Evolutionary conservation across 2,797 vertebrate genomes (phyloP).

Genomic region (Acestrorhynchus altus): DNA sequence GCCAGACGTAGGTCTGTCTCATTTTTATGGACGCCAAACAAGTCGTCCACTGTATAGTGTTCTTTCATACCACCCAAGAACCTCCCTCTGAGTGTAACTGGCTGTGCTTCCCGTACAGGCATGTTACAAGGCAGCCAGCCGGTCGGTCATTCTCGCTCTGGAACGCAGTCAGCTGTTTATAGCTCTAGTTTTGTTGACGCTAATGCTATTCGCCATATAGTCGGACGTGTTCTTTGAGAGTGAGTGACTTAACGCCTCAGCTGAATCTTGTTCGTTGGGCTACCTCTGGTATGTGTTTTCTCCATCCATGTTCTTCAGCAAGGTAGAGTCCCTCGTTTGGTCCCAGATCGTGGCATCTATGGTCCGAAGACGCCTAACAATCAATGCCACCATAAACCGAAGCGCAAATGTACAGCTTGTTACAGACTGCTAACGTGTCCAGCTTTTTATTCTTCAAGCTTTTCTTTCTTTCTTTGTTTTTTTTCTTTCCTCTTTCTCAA

Average conservation of each 20-base stretch:
- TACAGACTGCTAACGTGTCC: conserved; percentile 77
- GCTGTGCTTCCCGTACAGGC: conserved; percentile 70
- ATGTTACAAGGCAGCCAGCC: conserved; percentile 69
- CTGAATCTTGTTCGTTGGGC: conserved; percentile 55
- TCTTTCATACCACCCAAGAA: conserved; percentile 68
- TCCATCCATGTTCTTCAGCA: conserved; percentile 71
- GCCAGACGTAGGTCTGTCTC: conserved; percentile 74
- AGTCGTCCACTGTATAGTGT: conserved; percentile 71
- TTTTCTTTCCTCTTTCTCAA: conserved; percentile 45
- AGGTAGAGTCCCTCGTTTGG: conserved; percentile 67
- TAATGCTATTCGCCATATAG: conserved; percentile 77
- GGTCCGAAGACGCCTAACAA: conserved; percentile 81
- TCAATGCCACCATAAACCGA: conserved; percentile 75
- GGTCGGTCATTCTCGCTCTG: conserved; percentile 64
- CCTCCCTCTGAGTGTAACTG: conserved; percentile 73
- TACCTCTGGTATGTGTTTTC: conserved; percentile 66
- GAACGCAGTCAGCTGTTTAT: conserved; percentile 80
- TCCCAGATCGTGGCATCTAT: conserved; percentile 76
- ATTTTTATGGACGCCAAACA: conserved; percentile 70
- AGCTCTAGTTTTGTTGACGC: conserved; percentile 58
- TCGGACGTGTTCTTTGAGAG: conserved; percentile 75
- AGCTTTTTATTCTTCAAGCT: conserved; percentile 61
- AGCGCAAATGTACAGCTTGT: conserved; percentile 79
- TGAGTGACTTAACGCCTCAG: conserved; percentile 62
- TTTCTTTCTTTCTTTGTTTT: not conserved